Evolutionary conservation across 2,797 vertebrate species (phyloP).

Genomic region (Halcyon chelicuti): DNA sequence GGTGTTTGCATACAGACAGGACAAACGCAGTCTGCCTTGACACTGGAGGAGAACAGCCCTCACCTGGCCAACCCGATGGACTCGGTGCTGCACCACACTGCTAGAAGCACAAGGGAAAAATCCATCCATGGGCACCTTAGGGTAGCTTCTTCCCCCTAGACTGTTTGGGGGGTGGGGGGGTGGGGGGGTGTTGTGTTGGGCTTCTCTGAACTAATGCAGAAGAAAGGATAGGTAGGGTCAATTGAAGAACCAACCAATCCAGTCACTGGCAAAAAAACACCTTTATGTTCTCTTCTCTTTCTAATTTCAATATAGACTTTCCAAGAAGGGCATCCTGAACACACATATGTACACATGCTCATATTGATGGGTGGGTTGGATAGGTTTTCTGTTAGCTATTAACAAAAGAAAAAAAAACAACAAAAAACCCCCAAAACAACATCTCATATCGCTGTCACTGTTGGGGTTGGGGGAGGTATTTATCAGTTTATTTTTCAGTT

Average conservation of each 20-base stretch:
- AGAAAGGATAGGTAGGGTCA: background rate
- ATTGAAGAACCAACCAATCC: background rate
- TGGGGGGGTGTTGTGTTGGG: fast-evolving
- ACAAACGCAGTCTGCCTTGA: background rate
- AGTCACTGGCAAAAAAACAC: background rate
- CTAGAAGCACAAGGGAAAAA: constrained; percentile 55
- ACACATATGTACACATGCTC: background rate
- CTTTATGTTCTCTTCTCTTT: background rate
- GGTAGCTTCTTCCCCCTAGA: background rate
- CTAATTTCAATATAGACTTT: background rate
- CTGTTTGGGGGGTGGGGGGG: background rate
- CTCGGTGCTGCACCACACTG: background rate
- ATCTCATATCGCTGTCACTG: background rate
- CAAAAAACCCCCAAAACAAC: background rate
- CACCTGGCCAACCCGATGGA: background rate
- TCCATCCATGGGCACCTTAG: constrained; percentile 25
- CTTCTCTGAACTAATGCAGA: constrained; percentile 13
- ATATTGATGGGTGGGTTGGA: background rate
- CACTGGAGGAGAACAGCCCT: background rate
- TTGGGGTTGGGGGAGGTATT: background rate
- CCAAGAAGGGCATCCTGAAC: background rate
- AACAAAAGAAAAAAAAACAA: background rate
- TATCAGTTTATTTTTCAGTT: background rate
- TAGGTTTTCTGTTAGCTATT: constrained; percentile 2
- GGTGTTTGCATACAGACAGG: background rate